A percentile compares a stretch with the other conserved stretches of the same genome.
These are phyloP conservation scores for Morpho deidamia DNA, from an alignment of 2,888 invertebrate species.

Conservation along the genomic window DNA sequence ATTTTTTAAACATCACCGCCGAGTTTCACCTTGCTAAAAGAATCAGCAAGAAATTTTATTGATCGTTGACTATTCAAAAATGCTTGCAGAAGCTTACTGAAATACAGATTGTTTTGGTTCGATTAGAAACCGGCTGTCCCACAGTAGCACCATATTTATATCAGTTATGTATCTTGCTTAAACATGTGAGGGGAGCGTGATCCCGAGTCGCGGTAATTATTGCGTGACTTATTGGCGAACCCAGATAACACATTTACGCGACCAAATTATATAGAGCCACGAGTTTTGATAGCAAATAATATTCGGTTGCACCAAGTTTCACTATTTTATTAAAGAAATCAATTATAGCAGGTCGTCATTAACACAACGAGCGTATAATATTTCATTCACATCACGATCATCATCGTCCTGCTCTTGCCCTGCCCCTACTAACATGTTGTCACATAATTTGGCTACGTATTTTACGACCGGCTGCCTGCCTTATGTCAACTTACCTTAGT, in stretches of 20 bases:
- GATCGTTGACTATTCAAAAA: background rate
- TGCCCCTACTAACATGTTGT: too few relatives aligned
- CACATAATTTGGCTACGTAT: too few relatives aligned
- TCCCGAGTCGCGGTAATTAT: slow-evolving; percentile 70
- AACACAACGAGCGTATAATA: too few relatives aligned
- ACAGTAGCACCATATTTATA: slow-evolving; percentile 48
- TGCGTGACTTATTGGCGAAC: slow-evolving; percentile 74
- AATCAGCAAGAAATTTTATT: background rate
- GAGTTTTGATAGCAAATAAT: background rate
- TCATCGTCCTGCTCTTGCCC: too few relatives aligned
- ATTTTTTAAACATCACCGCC: too few relatives aligned
- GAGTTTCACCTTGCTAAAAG: too few relatives aligned
- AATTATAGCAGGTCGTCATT: too few relatives aligned
- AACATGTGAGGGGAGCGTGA: slow-evolving; percentile 66
- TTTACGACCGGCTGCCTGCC: too few relatives aligned
- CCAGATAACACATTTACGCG: slow-evolving; percentile 66
- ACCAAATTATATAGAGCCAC: slow-evolving; percentile 43
- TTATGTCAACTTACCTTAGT: too few relatives aligned
- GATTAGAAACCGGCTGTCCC: slow-evolving; percentile 34
- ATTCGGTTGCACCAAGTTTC: background rate
- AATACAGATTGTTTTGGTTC: too few relatives aligned
- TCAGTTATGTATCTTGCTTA: slow-evolving; percentile 63
- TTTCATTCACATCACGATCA: too few relatives aligned
- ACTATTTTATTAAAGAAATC: background rate
- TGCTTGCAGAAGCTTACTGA: slow-evolving; percentile 8